Conservation (phyloP, 2,113 vertebrate species). For the Trichechus manatus region DNA sequence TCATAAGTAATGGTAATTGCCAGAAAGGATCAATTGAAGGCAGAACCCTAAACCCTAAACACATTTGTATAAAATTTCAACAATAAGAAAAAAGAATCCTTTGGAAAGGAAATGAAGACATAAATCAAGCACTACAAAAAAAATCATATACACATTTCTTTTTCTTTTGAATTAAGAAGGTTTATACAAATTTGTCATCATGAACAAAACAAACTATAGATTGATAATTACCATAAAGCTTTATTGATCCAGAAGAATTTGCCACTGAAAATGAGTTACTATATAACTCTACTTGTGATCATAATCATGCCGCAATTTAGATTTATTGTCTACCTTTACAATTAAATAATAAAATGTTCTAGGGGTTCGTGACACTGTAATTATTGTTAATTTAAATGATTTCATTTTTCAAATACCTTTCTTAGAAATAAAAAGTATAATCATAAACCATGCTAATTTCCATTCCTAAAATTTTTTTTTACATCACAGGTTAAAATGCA, state of each 20-base stretch:
- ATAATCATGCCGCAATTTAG: not conserved
- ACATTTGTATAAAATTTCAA: not conserved
- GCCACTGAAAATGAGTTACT: not conserved
- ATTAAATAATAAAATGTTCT: not conserved
- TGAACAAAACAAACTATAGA: not conserved
- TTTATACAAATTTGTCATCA: not conserved
- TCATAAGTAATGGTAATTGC: not conserved
- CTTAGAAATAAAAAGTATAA: slow-evolving; percentile 19
- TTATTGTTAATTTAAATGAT: slow-evolving; percentile 31
- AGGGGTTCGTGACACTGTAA: not conserved
- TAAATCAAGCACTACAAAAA: not conserved
- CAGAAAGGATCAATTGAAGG: not conserved
- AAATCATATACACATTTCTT: not conserved
- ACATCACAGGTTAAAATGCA: not conserved
- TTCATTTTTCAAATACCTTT: slow-evolving; percentile 22
- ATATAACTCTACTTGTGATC: not conserved
- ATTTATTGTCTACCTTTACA: not conserved
- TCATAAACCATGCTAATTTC: not conserved
- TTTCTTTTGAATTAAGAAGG: slow-evolving; percentile 14
- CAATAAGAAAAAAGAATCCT: not conserved
- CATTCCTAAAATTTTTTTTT: not conserved
- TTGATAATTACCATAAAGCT: not conserved
- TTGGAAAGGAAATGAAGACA: slow-evolving; percentile 15
- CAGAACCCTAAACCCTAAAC: not conserved
- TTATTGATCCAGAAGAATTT: slow-evolving; percentile 54